Evolutionary conservation across 64 coral and sea anemone species (phyloP).

Genomic region (Trachythela sp.): DNA sequence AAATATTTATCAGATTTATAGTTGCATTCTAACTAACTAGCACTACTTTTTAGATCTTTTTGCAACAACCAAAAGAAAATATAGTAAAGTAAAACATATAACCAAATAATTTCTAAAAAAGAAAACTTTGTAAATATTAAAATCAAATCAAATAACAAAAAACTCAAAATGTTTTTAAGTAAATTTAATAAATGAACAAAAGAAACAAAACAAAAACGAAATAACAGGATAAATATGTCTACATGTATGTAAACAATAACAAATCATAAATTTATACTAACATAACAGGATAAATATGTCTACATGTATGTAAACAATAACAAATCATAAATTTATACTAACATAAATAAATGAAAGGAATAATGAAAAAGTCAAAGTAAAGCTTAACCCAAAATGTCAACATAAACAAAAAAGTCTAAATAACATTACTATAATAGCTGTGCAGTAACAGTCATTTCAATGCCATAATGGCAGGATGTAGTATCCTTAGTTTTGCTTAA

Average conservation of each 20-base stretch:
- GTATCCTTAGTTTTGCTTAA: no score
- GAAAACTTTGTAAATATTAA: neutral
- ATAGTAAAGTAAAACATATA: neutral
- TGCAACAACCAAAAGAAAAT: neutral
- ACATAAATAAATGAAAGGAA: neutral
- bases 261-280: neutral
- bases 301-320: neutral
- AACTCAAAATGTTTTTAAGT: neutral
- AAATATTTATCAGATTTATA: neutral
- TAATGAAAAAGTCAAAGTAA: neutral
- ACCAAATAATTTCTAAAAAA: neutral
- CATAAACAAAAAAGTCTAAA: neutral
- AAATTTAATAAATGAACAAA: slow-evolving; percentile 12
- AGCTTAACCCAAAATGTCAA: neutral
- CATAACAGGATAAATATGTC: neutral
- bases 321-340: neutral
- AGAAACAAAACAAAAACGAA: slow-evolving; percentile 5
- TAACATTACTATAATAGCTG: neutral
- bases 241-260: neutral
- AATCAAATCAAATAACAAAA: neutral
- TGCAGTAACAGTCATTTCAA: neutral
- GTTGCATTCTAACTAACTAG: neutral
- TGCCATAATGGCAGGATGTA: no score
- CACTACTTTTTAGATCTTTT: neutral
- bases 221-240: neutral